Base-by-base conservation (phyloP, 1,140 invertebrate genomes). In the Philopotamus ludificatus region DNA sequence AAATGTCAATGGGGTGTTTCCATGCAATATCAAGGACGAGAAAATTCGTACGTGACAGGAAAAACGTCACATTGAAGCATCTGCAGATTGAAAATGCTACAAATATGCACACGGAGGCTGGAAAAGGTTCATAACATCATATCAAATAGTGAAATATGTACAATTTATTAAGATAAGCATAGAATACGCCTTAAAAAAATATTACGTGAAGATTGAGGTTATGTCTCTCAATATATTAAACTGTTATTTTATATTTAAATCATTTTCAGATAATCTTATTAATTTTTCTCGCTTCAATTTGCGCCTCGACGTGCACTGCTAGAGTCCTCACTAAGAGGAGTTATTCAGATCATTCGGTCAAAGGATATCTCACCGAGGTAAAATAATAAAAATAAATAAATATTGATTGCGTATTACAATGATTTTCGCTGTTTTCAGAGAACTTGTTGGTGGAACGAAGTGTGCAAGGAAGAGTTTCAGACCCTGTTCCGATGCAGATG, bases 391-490 rank as follows among this genome's bases (percentile, higher is more conserved):
- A 39, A 8, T 39, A 39, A 8, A 39, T 39, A 39, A 39, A 39
- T 39, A 39, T 39, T 39, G 49, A 26, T n/a, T 23, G 20, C 60
- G 58, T 54, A 54, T 44, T 63, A 47, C n/a, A n/a, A n/a, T 51
- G 25, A 59, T 70, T 64, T 59, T 70, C 28, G 28, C 28, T 34
- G 4, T 34, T 77, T 75, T 59, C 72, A 94, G 92, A 85, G 93
- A 73, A 93, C 89, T 23, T 94, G 93, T 75, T 94, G 91, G 90
- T 94, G 91, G 89, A 94, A 94, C 75, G 93, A 95, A 79, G 86
- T 93, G 1, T 95, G 93, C 79, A 94, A 95, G 75, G 90, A 93
- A 76, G 92, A 93, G 75, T 94, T 94, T 74, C 91, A 92, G 76
- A 89, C 83, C 65, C 83, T 91, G 47, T 95, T 94, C 75, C 84